phyloP scores from a whole-genome alignment of 2,888 invertebrate species.

The Diarsia brunnea region DNA sequence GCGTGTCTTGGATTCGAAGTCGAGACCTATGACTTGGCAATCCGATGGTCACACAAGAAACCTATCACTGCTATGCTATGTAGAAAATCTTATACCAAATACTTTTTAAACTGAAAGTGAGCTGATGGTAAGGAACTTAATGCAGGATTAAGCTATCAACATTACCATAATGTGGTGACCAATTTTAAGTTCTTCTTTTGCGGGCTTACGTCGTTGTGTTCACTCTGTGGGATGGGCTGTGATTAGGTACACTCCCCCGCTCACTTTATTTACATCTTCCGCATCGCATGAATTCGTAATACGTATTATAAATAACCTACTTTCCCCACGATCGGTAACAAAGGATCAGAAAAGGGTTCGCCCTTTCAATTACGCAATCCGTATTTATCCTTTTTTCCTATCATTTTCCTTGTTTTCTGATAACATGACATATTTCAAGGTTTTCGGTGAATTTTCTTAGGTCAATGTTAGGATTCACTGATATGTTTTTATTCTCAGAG shows the following conservation, averaged over 20 bases:
- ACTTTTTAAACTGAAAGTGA: not conserved
- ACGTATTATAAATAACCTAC: conserved; percentile 12
- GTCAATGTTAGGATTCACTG: not conserved
- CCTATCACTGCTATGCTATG: too few relatives aligned
- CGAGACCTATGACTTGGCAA: too few relatives aligned
- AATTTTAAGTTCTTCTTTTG: not conserved
- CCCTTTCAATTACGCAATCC: conserved; percentile 32
- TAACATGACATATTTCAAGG: conserved; percentile 8
- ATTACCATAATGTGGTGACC: conserved; percentile 16
- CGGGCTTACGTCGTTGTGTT: not conserved
- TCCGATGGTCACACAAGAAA: too few relatives aligned
- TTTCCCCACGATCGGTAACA: conserved; percentile 11
- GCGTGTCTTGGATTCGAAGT: too few relatives aligned
- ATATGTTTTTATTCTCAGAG: not conserved
- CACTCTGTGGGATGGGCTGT: not conserved
- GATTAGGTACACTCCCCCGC: not conserved
- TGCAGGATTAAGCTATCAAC: conserved; percentile 1
- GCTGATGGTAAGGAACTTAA: not conserved
- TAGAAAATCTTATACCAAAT: not conserved
- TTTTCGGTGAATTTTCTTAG: not conserved
- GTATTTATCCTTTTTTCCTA: conserved; percentile 4
- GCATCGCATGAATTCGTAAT: conserved; percentile 13
- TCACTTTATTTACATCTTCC: conserved; percentile 16
- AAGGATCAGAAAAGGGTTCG: conserved; percentile 37
- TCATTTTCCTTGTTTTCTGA: conserved; percentile 21